Conservation (phyloP, 2,888 invertebrate genomes). For the Pecten maximus region DNA sequence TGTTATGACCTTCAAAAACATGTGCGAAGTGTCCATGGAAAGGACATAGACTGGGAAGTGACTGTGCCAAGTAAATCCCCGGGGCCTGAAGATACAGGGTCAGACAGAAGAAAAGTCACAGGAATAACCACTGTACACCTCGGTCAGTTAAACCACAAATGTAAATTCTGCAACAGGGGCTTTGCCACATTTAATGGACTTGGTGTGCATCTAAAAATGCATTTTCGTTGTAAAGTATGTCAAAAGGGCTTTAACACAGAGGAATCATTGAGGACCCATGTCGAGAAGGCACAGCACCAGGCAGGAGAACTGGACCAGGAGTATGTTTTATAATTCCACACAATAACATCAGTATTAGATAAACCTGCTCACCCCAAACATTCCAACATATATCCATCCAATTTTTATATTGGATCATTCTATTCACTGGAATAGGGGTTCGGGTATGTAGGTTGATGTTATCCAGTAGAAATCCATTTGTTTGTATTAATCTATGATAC, state of each 20-base stretch:
- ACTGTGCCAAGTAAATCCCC: slow-evolving; percentile 44
- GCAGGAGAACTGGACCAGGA: slow-evolving; percentile 46
- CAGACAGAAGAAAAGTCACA: slow-evolving; percentile 49
- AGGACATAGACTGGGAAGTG: slow-evolving; percentile 54
- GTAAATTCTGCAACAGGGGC: slow-evolving; percentile 56
- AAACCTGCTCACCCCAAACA: slow-evolving; percentile 17
- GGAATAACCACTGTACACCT: slow-evolving; percentile 54
- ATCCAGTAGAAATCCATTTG: not conserved
- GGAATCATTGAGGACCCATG: slow-evolving; percentile 50
- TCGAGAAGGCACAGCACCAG: slow-evolving; percentile 55
- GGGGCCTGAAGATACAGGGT: not conserved
- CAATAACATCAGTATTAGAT: slow-evolving; percentile 2
- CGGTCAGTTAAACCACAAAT: slow-evolving; percentile 52
- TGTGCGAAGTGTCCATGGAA: slow-evolving; percentile 56
- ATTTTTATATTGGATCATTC: slow-evolving; percentile 2
- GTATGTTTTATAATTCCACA: slow-evolving; percentile 48
- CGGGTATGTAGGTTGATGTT: not conserved
- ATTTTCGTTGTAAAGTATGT: slow-evolving; percentile 55
- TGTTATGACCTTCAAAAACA: slow-evolving; percentile 57
- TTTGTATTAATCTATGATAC: not conserved
- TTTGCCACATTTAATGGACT: slow-evolving; percentile 55
- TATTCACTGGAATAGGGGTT: not conserved
- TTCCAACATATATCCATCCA: slow-evolving; percentile 17
- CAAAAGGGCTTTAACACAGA: slow-evolving; percentile 55
- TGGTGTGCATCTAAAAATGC: slow-evolving; percentile 56